These are phyloP conservation scores for Vicugna pacos DNA, from an alignment of 2,113 vertebrate species.

Conservation along the genomic window DNA sequence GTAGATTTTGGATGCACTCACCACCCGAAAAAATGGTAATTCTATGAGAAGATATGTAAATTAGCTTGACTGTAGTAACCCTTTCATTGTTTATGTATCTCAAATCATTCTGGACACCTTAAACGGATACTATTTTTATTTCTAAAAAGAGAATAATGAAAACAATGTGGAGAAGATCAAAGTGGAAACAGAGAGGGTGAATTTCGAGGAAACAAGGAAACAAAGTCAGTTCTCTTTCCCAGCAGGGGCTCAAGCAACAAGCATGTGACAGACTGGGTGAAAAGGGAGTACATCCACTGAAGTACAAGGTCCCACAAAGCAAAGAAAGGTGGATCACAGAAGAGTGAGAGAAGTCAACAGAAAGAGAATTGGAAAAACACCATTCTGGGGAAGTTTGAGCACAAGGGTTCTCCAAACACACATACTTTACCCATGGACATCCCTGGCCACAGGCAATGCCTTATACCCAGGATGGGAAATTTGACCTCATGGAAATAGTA, in stretches of 20 bases:
- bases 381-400: not conserved
- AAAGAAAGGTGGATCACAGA: not conserved
- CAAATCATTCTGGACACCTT: not conserved
- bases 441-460: not conserved
- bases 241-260: not conserved
- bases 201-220: not conserved
- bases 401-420: not conserved
- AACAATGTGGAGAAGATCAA: not conserved
- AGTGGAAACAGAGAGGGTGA: not conserved
- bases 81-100: not conserved
- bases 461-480: not conserved
- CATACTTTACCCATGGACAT: rapidly evolving
- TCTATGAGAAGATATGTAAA: not conserved
- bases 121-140: not conserved
- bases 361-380: not conserved
- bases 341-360: not conserved
- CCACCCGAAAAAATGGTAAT: not conserved
- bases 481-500: not conserved
- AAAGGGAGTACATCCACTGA: not conserved
- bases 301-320: not conserved
- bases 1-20: not conserved
- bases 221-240: not conserved
- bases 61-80: not conserved
- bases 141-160: not conserved
- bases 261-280: not conserved